phyloP scores from a whole-genome alignment of 2,888 invertebrate genomes.

The Campopleginae sp. region DNA sequence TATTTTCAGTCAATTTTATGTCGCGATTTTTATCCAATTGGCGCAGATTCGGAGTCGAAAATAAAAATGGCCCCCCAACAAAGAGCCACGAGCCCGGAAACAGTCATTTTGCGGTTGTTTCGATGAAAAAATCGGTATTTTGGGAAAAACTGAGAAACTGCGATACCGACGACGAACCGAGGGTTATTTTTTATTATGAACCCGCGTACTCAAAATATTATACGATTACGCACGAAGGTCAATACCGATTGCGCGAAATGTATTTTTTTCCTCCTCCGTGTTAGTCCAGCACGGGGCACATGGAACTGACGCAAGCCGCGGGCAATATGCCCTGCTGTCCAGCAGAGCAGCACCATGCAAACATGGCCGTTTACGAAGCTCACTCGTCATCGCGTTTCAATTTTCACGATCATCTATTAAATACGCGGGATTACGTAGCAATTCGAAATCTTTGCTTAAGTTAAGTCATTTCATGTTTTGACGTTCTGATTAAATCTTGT shows the following conservation, averaged over 20 bases:
- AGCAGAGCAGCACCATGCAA: conserved; percentile 15
- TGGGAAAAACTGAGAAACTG: background rate
- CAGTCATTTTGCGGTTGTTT: background rate
- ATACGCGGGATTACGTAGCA: background rate
- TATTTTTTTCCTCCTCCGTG: background rate
- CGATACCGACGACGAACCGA: background rate
- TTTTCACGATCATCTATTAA: background rate
- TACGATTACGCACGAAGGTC: conserved; percentile 32
- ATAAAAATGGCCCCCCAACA: background rate
- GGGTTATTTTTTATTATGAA: background rate
- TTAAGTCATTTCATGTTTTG: background rate
- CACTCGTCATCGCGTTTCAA: background rate
- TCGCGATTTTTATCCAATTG: background rate
- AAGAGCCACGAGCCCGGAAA: background rate
- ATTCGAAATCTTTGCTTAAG: background rate
- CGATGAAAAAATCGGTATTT: background rate
- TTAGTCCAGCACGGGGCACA: background rate
- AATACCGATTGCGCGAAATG: background rate
- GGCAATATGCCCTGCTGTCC: conserved; percentile 18
- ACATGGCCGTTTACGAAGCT: background rate
- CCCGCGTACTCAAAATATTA: background rate
- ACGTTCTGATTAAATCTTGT: background rate
- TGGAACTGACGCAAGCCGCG: conserved; percentile 47
- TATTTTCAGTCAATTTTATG: background rate
- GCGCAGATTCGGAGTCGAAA: background rate